These are phyloP conservation scores for Latrodectus elegans DNA, from an alignment of 2,888 invertebrate species.

Conservation along the genomic window DNA sequence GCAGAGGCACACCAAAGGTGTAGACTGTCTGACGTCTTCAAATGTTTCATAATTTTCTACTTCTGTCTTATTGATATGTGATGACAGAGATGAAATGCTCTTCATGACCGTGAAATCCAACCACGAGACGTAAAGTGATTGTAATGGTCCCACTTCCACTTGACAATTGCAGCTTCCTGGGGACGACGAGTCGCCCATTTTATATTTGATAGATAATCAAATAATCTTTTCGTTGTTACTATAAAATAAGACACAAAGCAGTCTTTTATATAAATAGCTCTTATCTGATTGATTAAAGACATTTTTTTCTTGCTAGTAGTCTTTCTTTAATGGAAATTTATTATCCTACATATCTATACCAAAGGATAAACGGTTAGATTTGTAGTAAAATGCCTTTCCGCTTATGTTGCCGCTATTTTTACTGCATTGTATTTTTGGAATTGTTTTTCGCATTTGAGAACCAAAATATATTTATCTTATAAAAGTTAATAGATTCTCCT, in stretches of 20 bases:
- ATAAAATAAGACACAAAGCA: not conserved
- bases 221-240: not conserved
- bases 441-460: no score
- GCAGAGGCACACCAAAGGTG: not conserved
- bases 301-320: no score
- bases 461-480: no score
- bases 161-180: conserved; percentile 12
- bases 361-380: no score
- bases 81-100: conserved; percentile 19
- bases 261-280: no score
- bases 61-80: conserved; percentile 40
- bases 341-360: no score
- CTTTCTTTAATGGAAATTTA: no score
- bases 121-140: conserved; percentile 18
- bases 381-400: no score
- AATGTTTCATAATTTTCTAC: conserved; percentile 20
- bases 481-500: no score
- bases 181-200: conserved; percentile 23
- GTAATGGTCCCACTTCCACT: conserved; percentile 5
- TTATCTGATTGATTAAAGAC: no score
- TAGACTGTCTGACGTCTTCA: conserved; percentile 5
- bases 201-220: not conserved
- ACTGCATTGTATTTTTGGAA: no score
- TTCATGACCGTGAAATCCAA: conserved; percentile 24
- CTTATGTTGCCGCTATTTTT: no score